phyloP scores from a whole-genome alignment of 1,140 invertebrate genomes.

The Zophobas morio region DNA sequence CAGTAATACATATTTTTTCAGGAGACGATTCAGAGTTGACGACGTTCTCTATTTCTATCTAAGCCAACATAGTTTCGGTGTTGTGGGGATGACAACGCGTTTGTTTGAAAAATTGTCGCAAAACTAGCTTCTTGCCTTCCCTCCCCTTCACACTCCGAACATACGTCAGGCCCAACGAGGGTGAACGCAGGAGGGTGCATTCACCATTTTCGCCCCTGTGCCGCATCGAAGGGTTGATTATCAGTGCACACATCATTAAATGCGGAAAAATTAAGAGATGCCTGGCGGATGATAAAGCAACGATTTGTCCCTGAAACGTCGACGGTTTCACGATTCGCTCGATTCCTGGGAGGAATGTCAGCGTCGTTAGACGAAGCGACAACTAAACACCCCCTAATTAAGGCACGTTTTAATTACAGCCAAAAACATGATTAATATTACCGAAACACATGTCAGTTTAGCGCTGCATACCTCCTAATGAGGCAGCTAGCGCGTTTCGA shows the following conservation, averaged over 20 bases:
- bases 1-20: too few relatives aligned
- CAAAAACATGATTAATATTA: constrained; percentile 66
- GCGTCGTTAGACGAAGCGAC: constrained; percentile 59
- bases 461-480: constrained; percentile 67
- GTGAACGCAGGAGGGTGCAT: neutral
- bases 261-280: neutral
- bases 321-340: constrained; percentile 3
- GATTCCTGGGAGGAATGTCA: constrained; percentile 54
- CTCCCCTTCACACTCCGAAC: neutral
- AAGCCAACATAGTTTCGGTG: too few relatives aligned
- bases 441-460: constrained; percentile 67
- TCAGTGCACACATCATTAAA: constrained; percentile 33
- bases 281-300: neutral
- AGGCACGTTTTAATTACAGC: constrained; percentile 63
- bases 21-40: too few relatives aligned
- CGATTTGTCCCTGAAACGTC: neutral
- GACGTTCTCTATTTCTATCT: too few relatives aligned
- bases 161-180: neutral
- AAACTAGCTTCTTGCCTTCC: too few relatives aligned
- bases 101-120: too few relatives aligned
- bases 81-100: too few relatives aligned
- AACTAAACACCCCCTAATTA: constrained; percentile 64
- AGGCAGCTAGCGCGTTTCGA: constrained; percentile 60
- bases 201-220: neutral
- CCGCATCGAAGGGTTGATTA: constrained; percentile 1